A percentile compares a stretch with the other conserved stretches of the same genome.
These are phyloP conservation scores for Galendromus occidentalis DNA, from an alignment of 1,140 invertebrate genomes.

Conservation along the genomic window DNA sequence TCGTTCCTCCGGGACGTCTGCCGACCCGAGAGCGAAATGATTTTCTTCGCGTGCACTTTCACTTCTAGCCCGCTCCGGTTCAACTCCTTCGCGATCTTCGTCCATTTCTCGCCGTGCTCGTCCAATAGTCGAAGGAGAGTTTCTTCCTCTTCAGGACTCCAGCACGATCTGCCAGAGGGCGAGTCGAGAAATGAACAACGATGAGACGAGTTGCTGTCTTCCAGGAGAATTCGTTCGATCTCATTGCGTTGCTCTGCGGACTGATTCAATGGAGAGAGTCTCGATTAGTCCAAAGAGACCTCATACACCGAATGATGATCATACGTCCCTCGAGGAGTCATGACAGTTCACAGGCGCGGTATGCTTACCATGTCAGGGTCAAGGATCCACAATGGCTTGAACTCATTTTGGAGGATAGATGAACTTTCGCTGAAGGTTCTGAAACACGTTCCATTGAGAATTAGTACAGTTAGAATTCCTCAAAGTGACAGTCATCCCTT, in stretches of 20 bases:
- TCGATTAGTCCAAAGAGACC: background rate
- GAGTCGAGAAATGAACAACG: background rate
- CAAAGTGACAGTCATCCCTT: too few relatives aligned
- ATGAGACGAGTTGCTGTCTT: background rate
- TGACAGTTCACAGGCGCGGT: too few relatives aligned
- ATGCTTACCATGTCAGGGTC: background rate
- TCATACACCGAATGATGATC: background rate
- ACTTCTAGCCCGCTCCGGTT: background rate
- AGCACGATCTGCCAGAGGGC: background rate
- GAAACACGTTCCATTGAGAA: background rate
- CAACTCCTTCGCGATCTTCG: background rate
- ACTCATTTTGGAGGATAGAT: background rate
- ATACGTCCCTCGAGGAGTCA: background rate
- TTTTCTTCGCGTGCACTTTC: background rate
- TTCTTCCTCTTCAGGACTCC: background rate
- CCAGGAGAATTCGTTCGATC: background rate
- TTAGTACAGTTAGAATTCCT: too few relatives aligned
- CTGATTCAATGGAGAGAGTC: background rate
- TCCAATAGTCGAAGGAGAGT: background rate
- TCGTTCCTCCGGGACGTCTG: too few relatives aligned
- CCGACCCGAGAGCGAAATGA: too few relatives aligned
- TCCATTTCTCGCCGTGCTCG: background rate
- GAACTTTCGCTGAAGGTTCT: slow-evolving; percentile 1
- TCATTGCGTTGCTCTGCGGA: slow-evolving; percentile 7
- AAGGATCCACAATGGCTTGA: background rate